These are phyloP conservation scores for Psittacula derbiana DNA, from an alignment of 2,797 vertebrate species.

Conservation along the genomic window DNA sequence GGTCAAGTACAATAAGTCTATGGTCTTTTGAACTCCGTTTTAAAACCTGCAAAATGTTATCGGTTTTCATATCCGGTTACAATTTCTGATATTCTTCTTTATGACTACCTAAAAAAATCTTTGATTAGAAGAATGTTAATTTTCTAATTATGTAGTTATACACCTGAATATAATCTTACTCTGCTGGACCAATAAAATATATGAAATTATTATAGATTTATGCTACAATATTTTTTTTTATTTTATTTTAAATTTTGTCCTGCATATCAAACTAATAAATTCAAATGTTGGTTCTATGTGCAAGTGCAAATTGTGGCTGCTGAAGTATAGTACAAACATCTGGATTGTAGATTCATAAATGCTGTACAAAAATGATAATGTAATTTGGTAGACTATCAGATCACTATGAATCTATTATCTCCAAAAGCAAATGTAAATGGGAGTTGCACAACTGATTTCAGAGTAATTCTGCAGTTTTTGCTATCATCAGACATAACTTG, in stretches of 20 bases:
- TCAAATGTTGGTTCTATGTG: neutral
- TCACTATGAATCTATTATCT: neutral
- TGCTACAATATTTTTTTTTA: neutral
- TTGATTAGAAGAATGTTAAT: neutral
- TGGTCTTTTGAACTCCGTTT: neutral
- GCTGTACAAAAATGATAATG: neutral
- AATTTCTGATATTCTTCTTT: neutral
- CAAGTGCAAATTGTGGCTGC: neutral
- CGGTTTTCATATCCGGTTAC: neutral
- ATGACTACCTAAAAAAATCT: neutral
- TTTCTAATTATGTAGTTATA: neutral
- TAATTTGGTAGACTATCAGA: neutral
- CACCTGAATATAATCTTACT: neutral
- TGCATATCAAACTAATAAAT: neutral
- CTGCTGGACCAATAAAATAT: neutral
- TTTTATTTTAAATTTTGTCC: neutral
- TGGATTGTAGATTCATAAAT: neutral
- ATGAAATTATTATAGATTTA: neutral
- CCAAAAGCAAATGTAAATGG: neutral
- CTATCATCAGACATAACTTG: neutral
- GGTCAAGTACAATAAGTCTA: neutral
- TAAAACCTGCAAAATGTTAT: neutral
- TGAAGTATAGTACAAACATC: neutral
- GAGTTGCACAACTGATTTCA: neutral
- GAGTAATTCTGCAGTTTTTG: neutral